Conservation (phyloP, 2,113 vertebrate species). For the Triplophysa rosa region DNA sequence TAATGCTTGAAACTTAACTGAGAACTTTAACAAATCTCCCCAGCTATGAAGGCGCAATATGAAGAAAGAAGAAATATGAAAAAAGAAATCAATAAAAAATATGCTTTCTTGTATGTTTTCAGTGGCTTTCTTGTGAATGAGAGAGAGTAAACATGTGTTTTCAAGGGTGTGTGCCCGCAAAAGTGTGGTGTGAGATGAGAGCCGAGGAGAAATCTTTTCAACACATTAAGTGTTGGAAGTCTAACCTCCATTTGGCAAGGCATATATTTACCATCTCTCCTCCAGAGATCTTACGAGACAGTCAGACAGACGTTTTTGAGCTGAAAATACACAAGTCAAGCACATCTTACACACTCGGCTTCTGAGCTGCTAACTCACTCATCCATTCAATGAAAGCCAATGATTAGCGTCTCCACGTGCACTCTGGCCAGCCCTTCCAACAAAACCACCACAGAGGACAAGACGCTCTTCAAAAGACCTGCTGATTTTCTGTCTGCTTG, state of each 20-base stretch:
- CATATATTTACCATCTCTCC: constrained; percentile 65
- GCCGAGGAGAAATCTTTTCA: constrained; percentile 57
- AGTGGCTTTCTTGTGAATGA: constrained; percentile 14
- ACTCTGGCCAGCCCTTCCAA: constrained; percentile 52
- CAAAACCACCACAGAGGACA: constrained; percentile 66
- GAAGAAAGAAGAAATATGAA: too few relatives aligned
- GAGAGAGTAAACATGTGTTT: constrained; percentile 12
- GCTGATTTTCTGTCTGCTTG: constrained; percentile 70
- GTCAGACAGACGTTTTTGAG: constrained; percentile 30
- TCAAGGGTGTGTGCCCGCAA: constrained; percentile 13
- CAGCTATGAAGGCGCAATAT: too few relatives aligned
- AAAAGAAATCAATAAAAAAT: constrained; percentile 7
- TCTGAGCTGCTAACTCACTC: constrained; percentile 32
- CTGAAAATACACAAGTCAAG: constrained; percentile 39
- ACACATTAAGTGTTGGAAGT: constrained; percentile 64
- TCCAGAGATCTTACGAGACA: constrained; percentile 49
- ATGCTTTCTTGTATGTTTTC: not conserved
- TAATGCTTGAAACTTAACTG: too few relatives aligned
- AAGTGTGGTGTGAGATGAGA: constrained; percentile 11
- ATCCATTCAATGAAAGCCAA: constrained; percentile 8
- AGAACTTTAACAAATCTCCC: too few relatives aligned
- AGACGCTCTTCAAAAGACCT: constrained; percentile 54
- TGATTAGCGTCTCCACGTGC: constrained; percentile 28
- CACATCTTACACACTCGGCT: not conserved
- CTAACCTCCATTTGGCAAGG: constrained; percentile 61